Percentiles rank a stretch among this genome's conserved stretches.
Conservation (phyloP, 2,113 vertebrate species). For the Campylomormyrus numenius region DNA sequence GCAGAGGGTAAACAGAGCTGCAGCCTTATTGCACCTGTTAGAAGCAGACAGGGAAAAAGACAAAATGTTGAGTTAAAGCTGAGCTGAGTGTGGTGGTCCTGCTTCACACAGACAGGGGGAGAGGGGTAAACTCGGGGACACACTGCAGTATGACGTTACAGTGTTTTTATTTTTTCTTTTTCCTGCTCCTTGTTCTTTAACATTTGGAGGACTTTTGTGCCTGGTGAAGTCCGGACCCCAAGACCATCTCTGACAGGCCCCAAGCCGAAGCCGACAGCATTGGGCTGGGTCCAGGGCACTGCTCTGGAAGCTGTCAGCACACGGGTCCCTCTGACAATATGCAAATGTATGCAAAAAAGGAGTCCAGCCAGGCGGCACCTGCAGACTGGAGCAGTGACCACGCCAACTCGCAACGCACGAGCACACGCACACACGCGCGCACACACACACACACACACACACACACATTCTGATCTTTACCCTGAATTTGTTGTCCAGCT, state of each 20-base stretch:
- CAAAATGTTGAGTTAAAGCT: neutral
- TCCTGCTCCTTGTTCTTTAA: conserved; percentile 33
- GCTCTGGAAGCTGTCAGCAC: conserved; percentile 62
- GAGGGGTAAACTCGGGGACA: neutral
- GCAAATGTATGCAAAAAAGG: conserved; percentile 70
- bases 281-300: conserved; percentile 59
- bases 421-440: neutral
- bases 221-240: conserved; percentile 31
- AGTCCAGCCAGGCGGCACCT: conserved; percentile 56
- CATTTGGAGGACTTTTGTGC: conserved; percentile 47
- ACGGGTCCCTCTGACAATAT: conserved; percentile 63
- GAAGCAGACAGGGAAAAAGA: neutral
- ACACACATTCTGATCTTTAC: neutral
- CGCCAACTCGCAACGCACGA: conserved; percentile 34
- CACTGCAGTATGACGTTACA: neutral
- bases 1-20: neutral
- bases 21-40: neutral
- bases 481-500: neutral
- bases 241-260: conserved; percentile 28
- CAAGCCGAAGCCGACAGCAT: conserved; percentile 47
- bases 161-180: conserved; percentile 4
- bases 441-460: neutral
- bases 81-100: neutral
- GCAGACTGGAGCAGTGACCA: conserved; percentile 25
- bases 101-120: neutral